Evolutionary conservation across 35 echinoderm and acorn worm genomes (phyloP), one percentile per base, ranked within the genome.

Genomic region (Ophioderma brevispina): DNA sequence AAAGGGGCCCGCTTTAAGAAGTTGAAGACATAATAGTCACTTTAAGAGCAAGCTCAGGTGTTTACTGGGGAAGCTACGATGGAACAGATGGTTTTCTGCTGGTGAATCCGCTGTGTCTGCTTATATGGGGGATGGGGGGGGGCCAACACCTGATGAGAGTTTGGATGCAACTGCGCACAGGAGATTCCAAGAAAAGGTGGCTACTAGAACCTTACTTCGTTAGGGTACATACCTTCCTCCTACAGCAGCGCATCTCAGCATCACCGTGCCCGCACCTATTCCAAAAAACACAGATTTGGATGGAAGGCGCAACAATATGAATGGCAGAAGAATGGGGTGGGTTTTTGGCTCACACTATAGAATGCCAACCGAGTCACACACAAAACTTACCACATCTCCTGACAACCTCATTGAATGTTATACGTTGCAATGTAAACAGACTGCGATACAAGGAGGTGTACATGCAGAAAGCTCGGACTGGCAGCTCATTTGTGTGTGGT

Each of bases 211-310:
- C n/a, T n/a, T n/a, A n/a, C 31, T 36, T 37, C 41, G 88, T 82
- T 19, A 5, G 82, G 75, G 33, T 78, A 31, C 88, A 80, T 31
- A 82, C 78, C 5, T 78, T 91, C 89, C 89, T 0, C 92, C 82
- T 38, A 94, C 92, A 64, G 84, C 92, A 33, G 80, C 78, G 86
- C 92, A 37, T 37, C 87, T 28, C 8, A 90, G 21, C 80, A 94
- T 50, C 87, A 94, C 55, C 90, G 92, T 55, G 21, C 85, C 25
- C 40, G 88, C 1, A n/a, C 86, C 30, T 90, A 94, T 76, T 80
- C 28, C 42, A 77, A 34, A n/a, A n/a, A 35, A 36, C 81, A 8
- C 41, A 46, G 41, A 4, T 46, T 17, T 46, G 88, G 93, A 90
- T 64, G 56, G 87, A 35, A 35, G 46, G 0, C 31, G 93, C 10